These are phyloP conservation scores for Umimayanthus kanabou DNA, from an alignment of 92 coral and sea anemone species.

Conservation along the genomic window DNA sequence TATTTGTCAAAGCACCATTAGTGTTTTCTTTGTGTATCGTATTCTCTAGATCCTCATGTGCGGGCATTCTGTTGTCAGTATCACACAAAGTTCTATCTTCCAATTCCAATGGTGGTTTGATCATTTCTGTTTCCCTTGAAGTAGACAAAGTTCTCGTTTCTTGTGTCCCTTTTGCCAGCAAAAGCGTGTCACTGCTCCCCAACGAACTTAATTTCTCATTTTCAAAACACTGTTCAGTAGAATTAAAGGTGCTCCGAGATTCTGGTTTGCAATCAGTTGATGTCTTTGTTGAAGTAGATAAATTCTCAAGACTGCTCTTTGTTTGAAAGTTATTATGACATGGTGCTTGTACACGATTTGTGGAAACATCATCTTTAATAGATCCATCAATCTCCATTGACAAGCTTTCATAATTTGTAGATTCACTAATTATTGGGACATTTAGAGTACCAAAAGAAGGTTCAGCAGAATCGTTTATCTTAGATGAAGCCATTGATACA, in stretches of 20 bases:
- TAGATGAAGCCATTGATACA: not conserved
- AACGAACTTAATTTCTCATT: not conserved
- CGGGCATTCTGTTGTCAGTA: not conserved
- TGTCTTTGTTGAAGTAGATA: not conserved
- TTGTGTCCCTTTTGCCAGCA: not conserved
- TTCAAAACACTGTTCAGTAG: not conserved
- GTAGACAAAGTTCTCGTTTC: not conserved
- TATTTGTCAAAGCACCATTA: not conserved
- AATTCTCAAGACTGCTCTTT: not conserved
- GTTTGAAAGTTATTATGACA: conserved; percentile 1
- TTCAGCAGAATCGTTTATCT: not conserved
- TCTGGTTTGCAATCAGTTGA: not conserved
- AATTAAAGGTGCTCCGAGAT: not conserved
- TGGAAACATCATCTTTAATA: not conserved
- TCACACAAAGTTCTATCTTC: not conserved
- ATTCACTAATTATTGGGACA: not conserved
- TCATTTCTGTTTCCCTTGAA: not conserved
- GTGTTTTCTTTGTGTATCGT: not conserved
- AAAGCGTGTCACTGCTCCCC: not conserved
- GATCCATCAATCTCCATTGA: not conserved
- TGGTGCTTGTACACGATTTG: not conserved
- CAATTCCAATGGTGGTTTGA: not conserved
- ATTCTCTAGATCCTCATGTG: not conserved
- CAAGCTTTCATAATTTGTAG: not conserved
- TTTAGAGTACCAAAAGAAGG: not conserved